Conservation (phyloP, 2,888 invertebrate genomes). For the Drosophila melanosoma region DNA sequence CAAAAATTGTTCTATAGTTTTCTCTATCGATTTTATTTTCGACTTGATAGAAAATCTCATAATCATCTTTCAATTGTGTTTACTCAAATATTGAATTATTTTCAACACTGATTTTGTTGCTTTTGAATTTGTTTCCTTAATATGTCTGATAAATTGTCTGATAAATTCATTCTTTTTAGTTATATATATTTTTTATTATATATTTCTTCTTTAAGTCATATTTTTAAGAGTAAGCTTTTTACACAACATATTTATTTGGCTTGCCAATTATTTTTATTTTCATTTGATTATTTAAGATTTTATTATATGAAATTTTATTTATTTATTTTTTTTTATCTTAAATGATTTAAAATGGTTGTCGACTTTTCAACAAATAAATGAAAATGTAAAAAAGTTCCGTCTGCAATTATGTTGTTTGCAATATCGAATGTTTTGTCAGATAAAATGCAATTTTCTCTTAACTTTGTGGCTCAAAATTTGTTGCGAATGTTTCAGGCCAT, state of each 20-base stretch:
- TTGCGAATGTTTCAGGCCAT: neutral
- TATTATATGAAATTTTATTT: too few species aligned
- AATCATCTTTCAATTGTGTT: neutral
- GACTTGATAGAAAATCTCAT: neutral
- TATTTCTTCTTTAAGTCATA: neutral
- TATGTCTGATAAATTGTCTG: neutral
- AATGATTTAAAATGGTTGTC: neutral
- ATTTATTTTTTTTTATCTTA: neutral
- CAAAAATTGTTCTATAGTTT: neutral
- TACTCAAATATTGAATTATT: neutral
- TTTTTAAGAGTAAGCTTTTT: neutral
- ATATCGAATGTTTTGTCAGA: neutral
- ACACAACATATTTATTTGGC: neutral
- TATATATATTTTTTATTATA: neutral
- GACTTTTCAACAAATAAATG: neutral
- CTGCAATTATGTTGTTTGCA: neutral
- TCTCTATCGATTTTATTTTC: neutral
- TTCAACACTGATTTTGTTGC: neutral
- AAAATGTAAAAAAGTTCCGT: neutral
- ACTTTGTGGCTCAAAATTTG: neutral
- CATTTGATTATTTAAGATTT: neutral
- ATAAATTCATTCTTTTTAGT: neutral
- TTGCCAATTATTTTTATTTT: neutral
- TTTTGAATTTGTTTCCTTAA: neutral
- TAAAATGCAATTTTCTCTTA: neutral